Evolutionary conservation across 2,888 invertebrate genomes (phyloP).

Genomic region (Ypsolopha scabrella): DNA sequence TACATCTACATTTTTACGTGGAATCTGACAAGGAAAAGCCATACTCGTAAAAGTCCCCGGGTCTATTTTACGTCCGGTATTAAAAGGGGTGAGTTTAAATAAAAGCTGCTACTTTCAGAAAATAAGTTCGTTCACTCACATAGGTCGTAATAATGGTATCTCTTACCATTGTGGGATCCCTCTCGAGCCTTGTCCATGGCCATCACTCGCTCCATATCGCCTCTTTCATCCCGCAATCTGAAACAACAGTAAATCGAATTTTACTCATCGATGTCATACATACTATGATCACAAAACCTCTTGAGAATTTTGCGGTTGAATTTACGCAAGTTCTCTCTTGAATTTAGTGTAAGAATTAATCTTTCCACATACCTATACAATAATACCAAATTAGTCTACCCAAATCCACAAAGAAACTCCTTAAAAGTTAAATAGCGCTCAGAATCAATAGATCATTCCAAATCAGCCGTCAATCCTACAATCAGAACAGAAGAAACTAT

Average conservation of each 20-base stretch:
- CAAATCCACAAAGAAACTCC: background rate
- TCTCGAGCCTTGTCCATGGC: constrained; percentile 88
- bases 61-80: background rate
- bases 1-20: too few species aligned
- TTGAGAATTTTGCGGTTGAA: too few species aligned
- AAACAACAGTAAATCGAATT: constrained; percentile 47
- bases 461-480: constrained; percentile 3
- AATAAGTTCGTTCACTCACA: too few species aligned
- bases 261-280: constrained; percentile 16
- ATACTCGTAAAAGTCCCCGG: too few species aligned
- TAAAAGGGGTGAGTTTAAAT: too few species aligned
- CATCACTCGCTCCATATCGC: constrained; percentile 85
- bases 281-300: background rate
- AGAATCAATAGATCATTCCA: constrained; percentile 1
- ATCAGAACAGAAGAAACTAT: background rate
- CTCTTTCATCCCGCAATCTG: constrained; percentile 90
- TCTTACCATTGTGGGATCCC: constrained; percentile 89
- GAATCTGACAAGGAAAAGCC: too few species aligned
- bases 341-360: background rate
- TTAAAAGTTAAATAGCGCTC: background rate
- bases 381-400: background rate
- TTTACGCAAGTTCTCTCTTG: too few species aligned
- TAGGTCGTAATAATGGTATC: too few species aligned
- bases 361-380: background rate
- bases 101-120: too few species aligned